Conservation (phyloP, 2,797 vertebrate species). For the Neosilurus mollespiculum region DNA sequence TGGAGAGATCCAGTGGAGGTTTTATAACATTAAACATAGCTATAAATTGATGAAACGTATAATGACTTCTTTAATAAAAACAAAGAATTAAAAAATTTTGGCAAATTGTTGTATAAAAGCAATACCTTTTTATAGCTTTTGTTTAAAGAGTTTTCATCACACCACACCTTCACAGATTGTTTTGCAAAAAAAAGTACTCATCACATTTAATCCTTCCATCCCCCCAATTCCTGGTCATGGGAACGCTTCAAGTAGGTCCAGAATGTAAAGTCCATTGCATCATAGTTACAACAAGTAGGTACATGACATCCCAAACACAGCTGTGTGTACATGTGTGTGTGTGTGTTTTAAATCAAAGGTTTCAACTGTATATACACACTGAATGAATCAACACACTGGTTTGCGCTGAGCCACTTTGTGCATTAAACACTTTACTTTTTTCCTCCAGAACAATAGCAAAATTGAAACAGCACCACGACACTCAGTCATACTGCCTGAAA, state of each 20-base stretch:
- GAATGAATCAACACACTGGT: slow-evolving; percentile 35
- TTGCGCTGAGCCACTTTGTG: slow-evolving; percentile 37
- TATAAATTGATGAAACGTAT: too few relatives aligned
- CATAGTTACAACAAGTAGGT: slow-evolving; percentile 19
- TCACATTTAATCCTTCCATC: neutral
- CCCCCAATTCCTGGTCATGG: neutral
- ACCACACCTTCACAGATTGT: neutral
- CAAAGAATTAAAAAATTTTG: too few relatives aligned
- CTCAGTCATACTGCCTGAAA: slow-evolving; percentile 62
- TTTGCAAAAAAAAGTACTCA: neutral
- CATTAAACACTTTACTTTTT: slow-evolving; percentile 42
- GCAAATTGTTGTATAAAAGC: neutral
- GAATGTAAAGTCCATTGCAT: neutral
- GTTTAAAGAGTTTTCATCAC: neutral
- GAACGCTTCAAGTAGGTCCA: neutral
- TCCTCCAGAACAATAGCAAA: slow-evolving; percentile 55
- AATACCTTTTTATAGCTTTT: neutral
- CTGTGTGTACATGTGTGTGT: slow-evolving; percentile 30
- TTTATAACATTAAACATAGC: too few relatives aligned
- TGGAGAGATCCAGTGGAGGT: too few relatives aligned
- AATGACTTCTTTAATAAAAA: too few relatives aligned
- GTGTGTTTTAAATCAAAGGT: slow-evolving; percentile 26
- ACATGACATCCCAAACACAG: slow-evolving; percentile 17
- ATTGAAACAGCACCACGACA: slow-evolving; percentile 61
- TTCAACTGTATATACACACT: slow-evolving; percentile 21